These are phyloP conservation scores for Pterocles burchelli DNA, from an alignment of 2,113 vertebrate genomes.

Conservation along the genomic window DNA sequence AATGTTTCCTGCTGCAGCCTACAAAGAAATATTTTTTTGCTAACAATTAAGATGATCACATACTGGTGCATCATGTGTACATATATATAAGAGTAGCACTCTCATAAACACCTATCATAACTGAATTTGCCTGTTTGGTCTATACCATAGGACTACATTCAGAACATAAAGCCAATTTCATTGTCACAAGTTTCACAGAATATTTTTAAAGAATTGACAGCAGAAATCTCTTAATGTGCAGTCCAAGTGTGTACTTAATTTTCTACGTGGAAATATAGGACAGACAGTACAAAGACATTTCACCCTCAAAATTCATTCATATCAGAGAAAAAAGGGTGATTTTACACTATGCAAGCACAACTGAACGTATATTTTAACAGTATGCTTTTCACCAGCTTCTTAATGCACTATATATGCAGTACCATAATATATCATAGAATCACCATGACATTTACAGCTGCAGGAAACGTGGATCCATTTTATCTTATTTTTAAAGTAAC, in stretches of 20 bases:
- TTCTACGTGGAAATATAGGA: background rate
- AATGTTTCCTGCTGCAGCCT: conserved; percentile 97
- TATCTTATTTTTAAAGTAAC: background rate
- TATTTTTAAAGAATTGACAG: background rate
- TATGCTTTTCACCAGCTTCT: background rate
- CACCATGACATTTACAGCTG: background rate
- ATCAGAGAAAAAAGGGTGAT: background rate
- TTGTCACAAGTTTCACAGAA: background rate
- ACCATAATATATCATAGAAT: background rate
- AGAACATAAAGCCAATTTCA: background rate
- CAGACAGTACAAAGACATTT: background rate
- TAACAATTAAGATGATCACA: background rate
- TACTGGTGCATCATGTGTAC: background rate
- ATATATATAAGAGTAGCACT: background rate
- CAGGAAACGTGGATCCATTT: background rate
- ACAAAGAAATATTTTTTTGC: conserved; percentile 50
- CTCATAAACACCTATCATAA: background rate
- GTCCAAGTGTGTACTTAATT: background rate
- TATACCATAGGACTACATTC: background rate
- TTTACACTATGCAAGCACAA: background rate
- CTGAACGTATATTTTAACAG: background rate
- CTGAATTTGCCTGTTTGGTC: background rate
- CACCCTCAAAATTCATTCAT: background rate
- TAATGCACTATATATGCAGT: background rate
- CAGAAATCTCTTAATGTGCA: background rate